A percentile compares a stretch with the other conserved stretches of the same genome.
These are phyloP conservation scores for Ormyrus labotus DNA, from an alignment of 2,888 invertebrate species.

Conservation along the genomic window DNA sequence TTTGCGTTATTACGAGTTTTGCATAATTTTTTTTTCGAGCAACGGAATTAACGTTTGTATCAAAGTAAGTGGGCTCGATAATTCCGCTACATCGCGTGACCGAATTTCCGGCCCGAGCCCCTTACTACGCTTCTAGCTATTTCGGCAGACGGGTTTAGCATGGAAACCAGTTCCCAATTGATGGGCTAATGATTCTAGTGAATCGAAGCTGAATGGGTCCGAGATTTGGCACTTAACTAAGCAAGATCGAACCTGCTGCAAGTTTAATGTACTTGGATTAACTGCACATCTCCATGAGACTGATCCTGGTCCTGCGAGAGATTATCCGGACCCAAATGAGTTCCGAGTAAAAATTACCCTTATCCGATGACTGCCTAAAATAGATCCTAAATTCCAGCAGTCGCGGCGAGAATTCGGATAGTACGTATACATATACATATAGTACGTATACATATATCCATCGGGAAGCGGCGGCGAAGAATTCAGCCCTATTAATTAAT, in stretches of 20 bases:
- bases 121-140: slow-evolving; percentile 8
- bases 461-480: neutral
- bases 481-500: slow-evolving; percentile 8
- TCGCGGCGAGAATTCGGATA: no score
- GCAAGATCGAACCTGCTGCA: no score
- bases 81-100: slow-evolving; percentile 15
- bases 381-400: no score
- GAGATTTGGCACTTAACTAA: neutral
- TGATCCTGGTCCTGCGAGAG: no score
- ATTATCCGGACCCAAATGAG: no score
- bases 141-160: neutral
- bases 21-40: neutral
- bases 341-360: no score
- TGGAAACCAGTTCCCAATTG: slow-evolving; percentile 18
- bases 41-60: neutral
- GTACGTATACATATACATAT: no score
- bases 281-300: no score
- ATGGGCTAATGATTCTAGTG: slow-evolving; percentile 10
- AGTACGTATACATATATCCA: no score
- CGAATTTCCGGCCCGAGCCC: neutral
- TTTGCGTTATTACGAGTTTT: neutral
- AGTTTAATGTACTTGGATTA: no score
- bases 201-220: slow-evolving; percentile 40
- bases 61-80: neutral
- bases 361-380: no score